Percentiles rank a stretch among this genome's conserved stretches.
phyloP scores from a whole-genome alignment of 2,797 vertebrate species.

The Amblyraja radiata region DNA sequence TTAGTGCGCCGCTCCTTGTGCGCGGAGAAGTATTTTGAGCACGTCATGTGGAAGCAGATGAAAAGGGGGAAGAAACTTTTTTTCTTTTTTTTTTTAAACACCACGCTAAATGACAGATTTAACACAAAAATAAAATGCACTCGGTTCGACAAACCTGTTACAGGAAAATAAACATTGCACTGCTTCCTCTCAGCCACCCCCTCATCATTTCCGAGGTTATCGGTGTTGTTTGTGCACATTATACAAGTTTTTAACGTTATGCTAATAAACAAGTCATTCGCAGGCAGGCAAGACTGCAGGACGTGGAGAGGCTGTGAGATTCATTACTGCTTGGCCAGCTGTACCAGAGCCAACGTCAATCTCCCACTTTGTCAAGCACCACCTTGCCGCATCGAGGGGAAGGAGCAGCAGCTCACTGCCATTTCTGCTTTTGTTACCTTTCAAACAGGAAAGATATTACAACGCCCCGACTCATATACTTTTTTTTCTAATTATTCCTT shows the following conservation, averaged over 20 bases:
- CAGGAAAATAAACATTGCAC: neutral
- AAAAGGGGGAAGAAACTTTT: neutral
- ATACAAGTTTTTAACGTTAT: conserved; percentile 1
- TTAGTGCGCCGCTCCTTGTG: neutral
- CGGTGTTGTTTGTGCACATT: neutral
- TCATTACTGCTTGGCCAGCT: conserved; percentile 30
- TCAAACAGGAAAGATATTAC: conserved; percentile 13
- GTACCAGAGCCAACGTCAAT: conserved; percentile 20
- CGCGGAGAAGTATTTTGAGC: neutral
- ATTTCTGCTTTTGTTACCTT: conserved; percentile 3
- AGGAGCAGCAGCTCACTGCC: conserved; percentile 18
- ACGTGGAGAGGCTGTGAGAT: conserved; percentile 12
- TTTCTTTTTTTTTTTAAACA: neutral
- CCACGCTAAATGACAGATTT: conserved; percentile 22
- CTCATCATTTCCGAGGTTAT: conserved; percentile 6
- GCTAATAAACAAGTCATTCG: conserved; percentile 27
- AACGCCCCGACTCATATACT: neutral
- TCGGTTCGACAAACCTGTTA: conserved; percentile 7
- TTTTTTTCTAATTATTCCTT: neutral
- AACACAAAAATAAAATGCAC: conserved; percentile 12
- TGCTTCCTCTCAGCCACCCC: no score
- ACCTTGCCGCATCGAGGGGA: conserved; percentile 18
- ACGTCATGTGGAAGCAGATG: neutral
- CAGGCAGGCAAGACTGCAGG: neutral
- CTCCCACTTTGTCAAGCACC: conserved; percentile 20